phyloP scores from a whole-genome alignment of 2,797 vertebrate species.

The Gymnodraco acuticeps region DNA sequence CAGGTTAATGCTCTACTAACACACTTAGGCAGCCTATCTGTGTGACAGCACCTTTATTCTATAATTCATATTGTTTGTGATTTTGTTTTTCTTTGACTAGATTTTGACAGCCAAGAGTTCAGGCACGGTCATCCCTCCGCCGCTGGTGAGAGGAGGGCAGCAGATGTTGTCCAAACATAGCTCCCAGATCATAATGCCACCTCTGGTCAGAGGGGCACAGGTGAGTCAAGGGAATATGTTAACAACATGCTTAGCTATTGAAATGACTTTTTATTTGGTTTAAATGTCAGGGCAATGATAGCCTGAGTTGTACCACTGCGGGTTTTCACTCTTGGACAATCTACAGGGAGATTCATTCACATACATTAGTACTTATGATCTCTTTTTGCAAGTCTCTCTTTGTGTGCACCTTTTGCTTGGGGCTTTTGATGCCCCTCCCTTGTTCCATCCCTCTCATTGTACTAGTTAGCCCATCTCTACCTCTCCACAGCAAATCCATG shows the following conservation, averaged over 20 bases:
- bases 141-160: conserved; percentile 93
- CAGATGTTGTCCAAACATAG: conserved; percentile 88
- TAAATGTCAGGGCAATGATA: background rate
- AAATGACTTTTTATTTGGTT: background rate
- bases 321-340: conserved; percentile 31
- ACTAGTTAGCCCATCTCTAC: conserved; percentile 86
- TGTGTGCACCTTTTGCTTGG: conserved; percentile 67
- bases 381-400: conserved; percentile 59
- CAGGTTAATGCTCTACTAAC: conserved; percentile 84
- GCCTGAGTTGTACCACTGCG: background rate
- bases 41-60: background rate
- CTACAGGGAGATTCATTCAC: conserved; percentile 24
- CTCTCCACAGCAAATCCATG: conserved; percentile 93
- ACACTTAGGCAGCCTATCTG: background rate
- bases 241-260: background rate
- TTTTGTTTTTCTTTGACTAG: conserved; percentile 70
- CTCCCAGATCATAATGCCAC: conserved; percentile 95
- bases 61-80: conserved; percentile 9
- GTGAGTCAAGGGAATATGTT: conserved; percentile 77
- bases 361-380: conserved; percentile 55
- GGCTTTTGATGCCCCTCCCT: conserved; percentile 57
- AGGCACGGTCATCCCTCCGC: conserved; percentile 92
- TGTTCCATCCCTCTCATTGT: conserved; percentile 60
- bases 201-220: conserved; percentile 94
- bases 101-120: conserved; percentile 87